phyloP scores from a whole-genome alignment of 2,888 invertebrate species.

The Agrypnus murinus region DNA sequence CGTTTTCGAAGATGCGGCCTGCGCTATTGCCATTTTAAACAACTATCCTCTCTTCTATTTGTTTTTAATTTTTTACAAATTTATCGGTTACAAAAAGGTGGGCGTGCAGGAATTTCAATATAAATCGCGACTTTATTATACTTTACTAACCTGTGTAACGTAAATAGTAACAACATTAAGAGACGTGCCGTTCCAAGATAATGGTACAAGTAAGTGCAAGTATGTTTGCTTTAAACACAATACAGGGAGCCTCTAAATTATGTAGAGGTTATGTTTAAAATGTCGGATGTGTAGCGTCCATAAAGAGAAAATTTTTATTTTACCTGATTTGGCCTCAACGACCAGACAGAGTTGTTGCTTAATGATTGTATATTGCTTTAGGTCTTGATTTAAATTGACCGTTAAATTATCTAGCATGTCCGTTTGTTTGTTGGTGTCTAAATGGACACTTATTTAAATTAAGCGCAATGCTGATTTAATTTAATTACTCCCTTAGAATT shows the following conservation, averaged over 20 bases:
- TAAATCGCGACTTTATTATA: slow-evolving; percentile 6
- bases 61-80: neutral
- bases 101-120: neutral
- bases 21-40: too few species aligned
- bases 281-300: slow-evolving; percentile 59
- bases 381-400: slow-evolving; percentile 65
- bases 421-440: slow-evolving; percentile 57
- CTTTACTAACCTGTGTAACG: slow-evolving; percentile 18
- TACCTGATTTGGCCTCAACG: slow-evolving; percentile 62
- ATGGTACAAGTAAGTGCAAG: slow-evolving; percentile 48
- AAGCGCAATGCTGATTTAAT: slow-evolving; percentile 51
- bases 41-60: neutral
- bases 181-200: slow-evolving; percentile 44
- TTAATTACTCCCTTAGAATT: slow-evolving; percentile 46
- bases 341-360: slow-evolving; percentile 63
- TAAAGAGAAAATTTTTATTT: slow-evolving; percentile 61
- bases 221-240: slow-evolving; percentile 56
- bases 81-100: neutral
- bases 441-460: slow-evolving; percentile 58
- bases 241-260: slow-evolving; percentile 63
- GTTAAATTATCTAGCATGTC: slow-evolving; percentile 63
- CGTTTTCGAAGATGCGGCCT: slow-evolving; percentile 2
- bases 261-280: slow-evolving; percentile 62
- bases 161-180: slow-evolving; percentile 26
- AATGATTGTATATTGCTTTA: slow-evolving; percentile 65